Conservation (phyloP, 2,888 invertebrate genomes). For the Apeira syringaria region DNA sequence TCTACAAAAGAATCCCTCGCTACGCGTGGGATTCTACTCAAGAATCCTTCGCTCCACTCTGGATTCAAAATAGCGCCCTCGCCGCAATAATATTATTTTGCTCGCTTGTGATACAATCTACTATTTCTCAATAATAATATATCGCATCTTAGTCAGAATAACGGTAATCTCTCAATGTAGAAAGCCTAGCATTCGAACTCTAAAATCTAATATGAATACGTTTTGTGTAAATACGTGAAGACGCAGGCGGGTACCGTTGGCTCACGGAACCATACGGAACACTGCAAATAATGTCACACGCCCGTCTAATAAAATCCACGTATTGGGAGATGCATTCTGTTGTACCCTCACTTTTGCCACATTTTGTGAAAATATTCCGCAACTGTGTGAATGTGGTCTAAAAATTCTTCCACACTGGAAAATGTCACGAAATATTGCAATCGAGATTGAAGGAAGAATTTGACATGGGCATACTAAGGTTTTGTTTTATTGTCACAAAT, state of each 20-base stretch:
- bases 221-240: slow-evolving; percentile 70
- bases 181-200: slow-evolving; percentile 60
- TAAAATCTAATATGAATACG: slow-evolving; percentile 81
- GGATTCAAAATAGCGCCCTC: no score
- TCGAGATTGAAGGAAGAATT: no score
- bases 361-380: slow-evolving; percentile 11
- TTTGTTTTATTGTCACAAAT: no score
- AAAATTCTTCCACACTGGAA: no score
- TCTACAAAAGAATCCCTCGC: no score
- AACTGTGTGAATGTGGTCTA: background rate
- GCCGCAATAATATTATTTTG: no score
- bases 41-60: no score
- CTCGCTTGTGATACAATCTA: no score
- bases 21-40: no score
- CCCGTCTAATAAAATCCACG: slow-evolving; percentile 55
- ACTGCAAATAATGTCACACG: slow-evolving; percentile 54
- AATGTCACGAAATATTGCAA: no score
- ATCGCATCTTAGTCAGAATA: slow-evolving; percentile 1
- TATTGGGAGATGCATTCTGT: slow-evolving; percentile 24
- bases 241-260: slow-evolving; percentile 56
- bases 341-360: slow-evolving; percentile 9
- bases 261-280: slow-evolving; percentile 51
- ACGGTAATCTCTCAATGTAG: slow-evolving; percentile 5
- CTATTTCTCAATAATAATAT: no score
- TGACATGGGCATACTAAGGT: no score